These are phyloP conservation scores for Strix aluco DNA, from an alignment of 2,113 vertebrate species.

Conservation along the genomic window DNA sequence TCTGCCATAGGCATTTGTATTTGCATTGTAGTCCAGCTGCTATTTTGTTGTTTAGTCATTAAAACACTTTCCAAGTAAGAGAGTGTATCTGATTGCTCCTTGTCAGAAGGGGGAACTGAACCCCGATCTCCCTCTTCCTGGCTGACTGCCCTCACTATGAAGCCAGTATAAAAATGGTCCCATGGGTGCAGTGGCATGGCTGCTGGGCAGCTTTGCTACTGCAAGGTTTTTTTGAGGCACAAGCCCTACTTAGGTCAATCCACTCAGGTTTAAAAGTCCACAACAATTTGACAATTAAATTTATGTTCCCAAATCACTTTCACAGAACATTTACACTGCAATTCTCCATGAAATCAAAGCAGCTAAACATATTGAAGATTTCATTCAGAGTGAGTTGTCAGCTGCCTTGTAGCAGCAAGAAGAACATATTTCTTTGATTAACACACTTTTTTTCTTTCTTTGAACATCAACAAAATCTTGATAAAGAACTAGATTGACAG, in stretches of 20 bases:
- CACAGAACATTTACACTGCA: not conserved
- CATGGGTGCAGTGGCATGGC: not conserved
- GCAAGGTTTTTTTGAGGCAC: not conserved
- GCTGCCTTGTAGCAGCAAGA: not conserved
- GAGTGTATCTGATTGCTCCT: not conserved
- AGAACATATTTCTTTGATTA: slow-evolving; percentile 54
- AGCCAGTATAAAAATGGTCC: not conserved
- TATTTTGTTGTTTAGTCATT: not conserved
- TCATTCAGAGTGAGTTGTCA: slow-evolving; percentile 22
- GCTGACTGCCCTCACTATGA: not conserved
- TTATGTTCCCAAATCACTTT: not conserved
- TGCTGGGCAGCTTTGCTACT: not conserved
- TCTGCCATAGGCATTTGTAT: not conserved
- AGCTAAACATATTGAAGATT: slow-evolving; percentile 27
- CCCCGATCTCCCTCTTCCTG: not conserved
- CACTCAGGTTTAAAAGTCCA: not conserved
- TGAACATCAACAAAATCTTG: slow-evolving; percentile 49
- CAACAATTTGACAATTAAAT: not conserved
- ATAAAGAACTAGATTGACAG: slow-evolving; percentile 30
- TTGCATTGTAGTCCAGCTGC: not conserved
- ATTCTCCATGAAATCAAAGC: not conserved
- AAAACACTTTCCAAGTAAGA: not conserved
- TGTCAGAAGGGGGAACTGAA: not conserved
- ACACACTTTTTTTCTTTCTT: not conserved
- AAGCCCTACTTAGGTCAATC: not conserved